phyloP scores from a whole-genome alignment of 1,140 invertebrate species.

The Cydia splendana region DNA sequence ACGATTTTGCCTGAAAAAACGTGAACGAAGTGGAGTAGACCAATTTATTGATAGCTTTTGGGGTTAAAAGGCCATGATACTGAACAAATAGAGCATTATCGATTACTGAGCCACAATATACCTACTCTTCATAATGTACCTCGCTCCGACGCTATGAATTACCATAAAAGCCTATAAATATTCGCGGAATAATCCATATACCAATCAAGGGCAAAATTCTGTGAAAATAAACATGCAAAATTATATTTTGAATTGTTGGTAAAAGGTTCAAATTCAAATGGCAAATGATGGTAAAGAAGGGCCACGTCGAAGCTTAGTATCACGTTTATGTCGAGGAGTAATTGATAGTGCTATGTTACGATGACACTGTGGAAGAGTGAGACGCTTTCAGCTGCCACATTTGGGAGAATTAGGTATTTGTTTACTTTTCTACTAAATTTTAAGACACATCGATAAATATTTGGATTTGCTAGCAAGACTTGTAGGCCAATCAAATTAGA shows the following conservation, averaged over 20 bases:
- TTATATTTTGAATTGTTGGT: neutral
- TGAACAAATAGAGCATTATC: constrained; percentile 5
- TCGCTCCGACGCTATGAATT: neutral
- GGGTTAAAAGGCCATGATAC: too few relatives aligned
- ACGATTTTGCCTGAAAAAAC: too few relatives aligned
- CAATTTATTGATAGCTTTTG: too few relatives aligned
- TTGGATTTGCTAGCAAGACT: too few relatives aligned
- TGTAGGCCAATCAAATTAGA: too few relatives aligned
- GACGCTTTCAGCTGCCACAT: neutral
- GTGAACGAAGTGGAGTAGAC: too few relatives aligned
- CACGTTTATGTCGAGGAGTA: neutral
- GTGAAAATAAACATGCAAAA: neutral
- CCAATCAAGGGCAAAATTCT: neutral
- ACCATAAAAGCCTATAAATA: neutral
- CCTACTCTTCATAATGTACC: neutral
- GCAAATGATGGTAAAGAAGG: neutral
- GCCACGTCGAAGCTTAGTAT: neutral
- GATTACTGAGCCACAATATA: constrained; percentile 33
- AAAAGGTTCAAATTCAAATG: neutral
- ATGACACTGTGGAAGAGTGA: neutral
- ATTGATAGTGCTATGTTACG: constrained; percentile 1
- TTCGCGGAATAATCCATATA: neutral
- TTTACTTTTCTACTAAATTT: too few relatives aligned
- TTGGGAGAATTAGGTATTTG: too few relatives aligned
- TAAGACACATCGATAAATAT: too few relatives aligned